Percentiles rank a stretch among this genome's conserved stretches.
Conservation (phyloP, 2,888 invertebrate genomes). For the Pardosa pseudoannulata region DNA sequence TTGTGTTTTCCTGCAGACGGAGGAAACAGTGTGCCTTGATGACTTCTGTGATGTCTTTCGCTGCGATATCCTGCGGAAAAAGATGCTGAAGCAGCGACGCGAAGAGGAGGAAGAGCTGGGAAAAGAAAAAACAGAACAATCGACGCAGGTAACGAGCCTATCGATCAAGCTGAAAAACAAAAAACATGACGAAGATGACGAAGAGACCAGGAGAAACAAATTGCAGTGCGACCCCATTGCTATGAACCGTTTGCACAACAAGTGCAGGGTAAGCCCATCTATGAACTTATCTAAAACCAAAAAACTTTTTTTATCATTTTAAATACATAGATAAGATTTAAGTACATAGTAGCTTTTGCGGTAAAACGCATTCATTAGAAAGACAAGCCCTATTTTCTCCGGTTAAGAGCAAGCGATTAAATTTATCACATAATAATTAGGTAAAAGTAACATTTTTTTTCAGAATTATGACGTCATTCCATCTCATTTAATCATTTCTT, state of each 20-base stretch:
- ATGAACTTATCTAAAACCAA: no score
- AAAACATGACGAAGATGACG: constrained; percentile 29
- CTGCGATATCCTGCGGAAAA: constrained; percentile 85
- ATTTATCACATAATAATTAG: no score
- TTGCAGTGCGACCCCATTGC: constrained; percentile 29
- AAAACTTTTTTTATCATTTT: no score
- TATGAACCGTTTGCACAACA: constrained; percentile 42
- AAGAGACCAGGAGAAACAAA: constrained; percentile 25
- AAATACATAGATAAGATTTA: no score
- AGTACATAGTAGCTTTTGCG: no score
- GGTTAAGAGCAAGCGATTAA: no score
- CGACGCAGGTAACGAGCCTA: background rate
- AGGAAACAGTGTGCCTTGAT: constrained; percentile 93
- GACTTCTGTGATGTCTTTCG: constrained; percentile 98
- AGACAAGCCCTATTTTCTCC: no score
- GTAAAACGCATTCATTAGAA: no score
- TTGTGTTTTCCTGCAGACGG: constrained; percentile 83
- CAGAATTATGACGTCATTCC: no score
- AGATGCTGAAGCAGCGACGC: constrained; percentile 20
- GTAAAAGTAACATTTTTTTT: no score
- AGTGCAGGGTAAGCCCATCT: constrained; percentile 57
- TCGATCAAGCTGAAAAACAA: background rate
- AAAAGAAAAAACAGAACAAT: background rate
- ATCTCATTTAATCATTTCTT: no score
- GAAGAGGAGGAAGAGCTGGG: constrained; percentile 46